Evolutionary conservation across 2,797 vertebrate genomes (phyloP).

Genomic region (Myripristis jacobus): DNA sequence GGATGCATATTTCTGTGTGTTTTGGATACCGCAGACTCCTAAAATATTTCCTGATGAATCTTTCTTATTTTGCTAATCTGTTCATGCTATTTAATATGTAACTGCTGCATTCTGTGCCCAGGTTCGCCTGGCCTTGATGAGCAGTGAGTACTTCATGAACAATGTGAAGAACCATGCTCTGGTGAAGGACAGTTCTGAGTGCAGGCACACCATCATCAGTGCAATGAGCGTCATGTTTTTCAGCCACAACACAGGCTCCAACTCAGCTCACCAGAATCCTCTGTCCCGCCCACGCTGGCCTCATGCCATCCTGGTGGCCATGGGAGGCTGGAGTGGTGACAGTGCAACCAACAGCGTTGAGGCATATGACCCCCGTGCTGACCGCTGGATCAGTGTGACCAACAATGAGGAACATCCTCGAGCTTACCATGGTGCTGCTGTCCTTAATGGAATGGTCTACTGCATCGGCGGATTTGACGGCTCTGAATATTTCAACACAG

Average conservation of each 20-base stretch:
- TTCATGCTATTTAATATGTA: not conserved
- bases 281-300: conserved; percentile 84
- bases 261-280: conserved; percentile 58
- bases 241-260: conserved; percentile 58
- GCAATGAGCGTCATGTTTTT: conserved; percentile 76
- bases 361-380: conserved; percentile 80
- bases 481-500: conserved; percentile 79
- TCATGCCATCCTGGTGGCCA: conserved; percentile 82
- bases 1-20: too few relatives aligned
- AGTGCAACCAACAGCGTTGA: conserved; percentile 79
- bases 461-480: conserved; percentile 79
- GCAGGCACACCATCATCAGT: conserved; percentile 76
- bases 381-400: conserved; percentile 84
- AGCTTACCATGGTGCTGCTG: conserved; percentile 81
- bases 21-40: not conserved
- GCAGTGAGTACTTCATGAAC: conserved; percentile 31
- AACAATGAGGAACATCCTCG: conserved; percentile 73
- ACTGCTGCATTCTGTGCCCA: conserved; percentile 24
- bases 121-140: conserved; percentile 60
- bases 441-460: conserved; percentile 65
- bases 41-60: not conserved
- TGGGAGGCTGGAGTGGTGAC: conserved; percentile 82
- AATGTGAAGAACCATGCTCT: conserved; percentile 27
- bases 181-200: conserved; percentile 34
- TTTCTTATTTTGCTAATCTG: not conserved